Evolutionary conservation across 2,888 invertebrate genomes (phyloP).

Genomic region (Mythimna ferrago): DNA sequence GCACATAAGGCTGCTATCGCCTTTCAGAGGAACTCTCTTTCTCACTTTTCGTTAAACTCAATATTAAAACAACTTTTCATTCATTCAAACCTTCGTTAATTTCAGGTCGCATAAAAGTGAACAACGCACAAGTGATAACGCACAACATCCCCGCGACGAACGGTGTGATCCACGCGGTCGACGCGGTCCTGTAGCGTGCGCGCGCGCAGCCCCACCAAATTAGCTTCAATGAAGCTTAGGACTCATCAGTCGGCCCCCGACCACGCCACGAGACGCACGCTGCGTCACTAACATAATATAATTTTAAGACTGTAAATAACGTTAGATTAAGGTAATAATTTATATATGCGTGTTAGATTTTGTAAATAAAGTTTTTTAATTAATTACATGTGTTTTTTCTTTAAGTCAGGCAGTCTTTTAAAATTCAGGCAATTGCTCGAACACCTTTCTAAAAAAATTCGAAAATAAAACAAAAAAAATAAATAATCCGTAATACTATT

Average conservation of each 20-base stretch:
- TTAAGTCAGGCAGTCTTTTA: no score
- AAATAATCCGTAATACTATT: constrained; percentile 30
- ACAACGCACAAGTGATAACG: constrained; percentile 95
- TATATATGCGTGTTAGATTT: constrained; percentile 82
- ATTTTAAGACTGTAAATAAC: constrained; percentile 89
- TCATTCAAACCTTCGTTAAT: not conserved
- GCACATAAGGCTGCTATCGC: not conserved
- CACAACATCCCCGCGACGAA: constrained; percentile 97
- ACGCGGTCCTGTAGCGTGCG: constrained; percentile 85
- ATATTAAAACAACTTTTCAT: not conserved
- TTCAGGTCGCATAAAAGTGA: constrained; percentile 95
- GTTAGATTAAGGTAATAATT: constrained; percentile 86
- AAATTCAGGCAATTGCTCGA: not conserved
- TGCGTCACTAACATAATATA: constrained; percentile 57
- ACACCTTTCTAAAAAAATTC: not conserved
- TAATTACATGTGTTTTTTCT: constrained; percentile 26
- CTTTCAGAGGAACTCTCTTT: not conserved
- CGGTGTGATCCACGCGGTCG: constrained; percentile 96
- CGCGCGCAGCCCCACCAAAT: constrained; percentile 67
- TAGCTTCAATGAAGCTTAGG: constrained; percentile 83
- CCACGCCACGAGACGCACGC: constrained; percentile 42
- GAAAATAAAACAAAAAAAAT: constrained; percentile 35
- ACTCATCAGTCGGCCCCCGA: constrained; percentile 46
- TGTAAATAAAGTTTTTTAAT: constrained; percentile 86
- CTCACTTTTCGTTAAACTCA: no score